Percentiles rank a stretch among this genome's conserved stretches.
These are phyloP conservation scores for Cynaeus angustus DNA, from an alignment of 2,888 invertebrate species.

Conservation along the genomic window DNA sequence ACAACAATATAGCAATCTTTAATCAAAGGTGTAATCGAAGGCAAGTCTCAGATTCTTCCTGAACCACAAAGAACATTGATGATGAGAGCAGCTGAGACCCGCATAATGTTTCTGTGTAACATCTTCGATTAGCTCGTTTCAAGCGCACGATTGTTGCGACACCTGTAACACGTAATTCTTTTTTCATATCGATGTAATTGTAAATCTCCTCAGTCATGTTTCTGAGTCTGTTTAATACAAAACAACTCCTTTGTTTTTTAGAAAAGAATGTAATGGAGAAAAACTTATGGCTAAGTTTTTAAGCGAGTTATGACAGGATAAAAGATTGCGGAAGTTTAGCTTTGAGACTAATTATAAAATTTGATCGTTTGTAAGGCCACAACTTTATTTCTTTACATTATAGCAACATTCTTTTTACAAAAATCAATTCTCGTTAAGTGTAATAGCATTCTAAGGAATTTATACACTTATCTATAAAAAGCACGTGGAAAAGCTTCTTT, in stretches of 20 bases:
- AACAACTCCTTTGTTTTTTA: slow-evolving; percentile 35
- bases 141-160: slow-evolving; percentile 25
- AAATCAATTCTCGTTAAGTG: background rate
- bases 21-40: slow-evolving; percentile 22
- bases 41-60: slow-evolving; percentile 1
- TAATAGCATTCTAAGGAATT: no score
- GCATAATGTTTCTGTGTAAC: slow-evolving; percentile 22
- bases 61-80: slow-evolving; percentile 31
- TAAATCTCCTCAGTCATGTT: background rate
- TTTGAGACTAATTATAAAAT: slow-evolving; percentile 40
- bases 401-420: background rate
- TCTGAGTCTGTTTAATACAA: slow-evolving; percentile 23
- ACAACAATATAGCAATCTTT: slow-evolving; percentile 12
- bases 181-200: slow-evolving; percentile 1
- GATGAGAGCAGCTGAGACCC: slow-evolving; percentile 40
- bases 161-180: slow-evolving; percentile 21
- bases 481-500: no score
- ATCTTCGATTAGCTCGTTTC: slow-evolving; percentile 32
- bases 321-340: slow-evolving; percentile 25
- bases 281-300: slow-evolving; percentile 32
- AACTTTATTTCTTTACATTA: slow-evolving; percentile 16
- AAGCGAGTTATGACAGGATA: slow-evolving; percentile 38
- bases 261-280: slow-evolving; percentile 27
- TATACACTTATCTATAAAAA: no score
- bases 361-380: slow-evolving; percentile 33